phyloP scores from a whole-genome alignment of 2,797 vertebrate genomes.

The Passerculus sandwichensis region DNA sequence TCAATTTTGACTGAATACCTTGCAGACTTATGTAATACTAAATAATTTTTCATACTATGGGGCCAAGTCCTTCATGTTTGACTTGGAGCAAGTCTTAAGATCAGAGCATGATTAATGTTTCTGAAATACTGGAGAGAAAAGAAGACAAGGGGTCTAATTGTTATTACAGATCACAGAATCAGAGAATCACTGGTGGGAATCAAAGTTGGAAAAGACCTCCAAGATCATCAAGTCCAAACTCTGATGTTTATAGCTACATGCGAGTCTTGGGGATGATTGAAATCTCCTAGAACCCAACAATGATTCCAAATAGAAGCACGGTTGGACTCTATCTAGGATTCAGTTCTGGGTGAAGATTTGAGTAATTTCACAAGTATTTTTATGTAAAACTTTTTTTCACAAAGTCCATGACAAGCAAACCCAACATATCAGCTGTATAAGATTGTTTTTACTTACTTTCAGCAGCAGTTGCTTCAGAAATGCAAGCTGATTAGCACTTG shows the following conservation, averaged over 20 bases:
- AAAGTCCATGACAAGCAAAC: neutral
- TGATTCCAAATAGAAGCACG: neutral
- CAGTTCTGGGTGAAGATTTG: neutral
- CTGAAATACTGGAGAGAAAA: neutral
- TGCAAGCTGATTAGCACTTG: neutral
- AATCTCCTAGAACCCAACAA: neutral
- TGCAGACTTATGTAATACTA: neutral
- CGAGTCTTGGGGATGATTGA: neutral
- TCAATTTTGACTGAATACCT: neutral
- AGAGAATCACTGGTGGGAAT: neutral
- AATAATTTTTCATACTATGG: neutral
- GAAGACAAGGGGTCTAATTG: neutral
- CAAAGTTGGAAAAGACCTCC: neutral
- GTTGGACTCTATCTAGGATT: neutral
- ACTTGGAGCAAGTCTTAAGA: neutral
- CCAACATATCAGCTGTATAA: neutral
- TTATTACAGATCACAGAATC: neutral
- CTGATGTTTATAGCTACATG: neutral
- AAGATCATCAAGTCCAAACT: neutral
- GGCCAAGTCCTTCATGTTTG: neutral
- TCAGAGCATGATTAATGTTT: neutral
- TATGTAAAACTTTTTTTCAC: neutral
- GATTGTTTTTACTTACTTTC: neutral
- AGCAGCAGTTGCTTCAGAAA: neutral
- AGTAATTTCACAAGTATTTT: neutral